phyloP scores from a whole-genome alignment of 2,888 invertebrate genomes.

The Dicycla oo region DNA sequence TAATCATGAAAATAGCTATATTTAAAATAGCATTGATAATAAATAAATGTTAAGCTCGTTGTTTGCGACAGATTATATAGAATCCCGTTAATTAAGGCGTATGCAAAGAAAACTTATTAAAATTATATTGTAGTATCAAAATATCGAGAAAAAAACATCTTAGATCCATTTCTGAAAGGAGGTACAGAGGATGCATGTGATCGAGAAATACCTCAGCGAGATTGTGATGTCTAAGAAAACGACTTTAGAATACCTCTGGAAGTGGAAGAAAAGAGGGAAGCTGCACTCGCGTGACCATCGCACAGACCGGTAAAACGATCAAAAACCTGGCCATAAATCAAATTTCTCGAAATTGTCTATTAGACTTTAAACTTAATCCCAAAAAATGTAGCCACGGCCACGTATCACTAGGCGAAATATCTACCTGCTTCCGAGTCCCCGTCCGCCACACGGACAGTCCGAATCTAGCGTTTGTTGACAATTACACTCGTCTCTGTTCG shows the following conservation, averaged over 20 bases:
- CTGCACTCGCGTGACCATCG: neutral
- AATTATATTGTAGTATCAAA: neutral
- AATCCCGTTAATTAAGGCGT: neutral
- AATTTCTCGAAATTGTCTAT: too few species aligned
- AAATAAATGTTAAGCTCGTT: neutral
- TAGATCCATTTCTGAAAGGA: neutral
- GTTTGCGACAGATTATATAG: neutral
- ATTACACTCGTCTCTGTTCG: too few species aligned
- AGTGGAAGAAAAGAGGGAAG: neutral
- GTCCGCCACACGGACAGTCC: too few species aligned
- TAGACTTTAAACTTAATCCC: too few species aligned
- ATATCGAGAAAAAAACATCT: neutral
- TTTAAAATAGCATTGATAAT: neutral
- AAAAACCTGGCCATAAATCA: too few species aligned
- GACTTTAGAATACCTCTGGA: neutral
- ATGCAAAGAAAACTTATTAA: neutral
- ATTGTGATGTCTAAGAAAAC: neutral
- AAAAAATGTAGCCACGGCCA: too few species aligned
- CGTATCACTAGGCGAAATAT: too few species aligned
- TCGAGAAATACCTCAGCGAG: neutral
- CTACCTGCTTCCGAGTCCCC: too few species aligned
- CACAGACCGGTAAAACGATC: too few species aligned
- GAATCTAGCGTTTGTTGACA: too few species aligned
- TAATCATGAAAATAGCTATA: conserved; percentile 12
- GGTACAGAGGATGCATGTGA: neutral